phyloP scores from a whole-genome alignment of 1,140 invertebrate species.

The Colletes latitarsis region DNA sequence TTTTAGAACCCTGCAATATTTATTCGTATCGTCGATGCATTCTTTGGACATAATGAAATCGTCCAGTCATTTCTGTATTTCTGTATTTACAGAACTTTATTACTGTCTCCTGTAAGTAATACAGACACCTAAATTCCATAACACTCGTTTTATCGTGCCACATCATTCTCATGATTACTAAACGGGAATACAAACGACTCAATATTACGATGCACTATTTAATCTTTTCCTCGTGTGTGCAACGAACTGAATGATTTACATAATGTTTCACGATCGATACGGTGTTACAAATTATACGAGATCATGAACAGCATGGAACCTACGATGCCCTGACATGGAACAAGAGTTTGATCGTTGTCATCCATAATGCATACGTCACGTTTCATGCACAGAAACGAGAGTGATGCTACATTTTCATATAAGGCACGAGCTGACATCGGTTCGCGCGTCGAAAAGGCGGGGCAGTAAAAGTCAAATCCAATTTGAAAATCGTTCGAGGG shows the following conservation, averaged over 20 bases:
- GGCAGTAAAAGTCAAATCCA: too few species aligned
- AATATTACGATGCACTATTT: not conserved
- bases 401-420: not conserved
- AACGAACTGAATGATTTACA: not conserved
- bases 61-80: too few species aligned
- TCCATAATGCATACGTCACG: slow-evolving; percentile 22
- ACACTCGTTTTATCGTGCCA: too few species aligned
- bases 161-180: too few species aligned
- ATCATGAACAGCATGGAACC: not conserved
- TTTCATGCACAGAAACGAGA: slow-evolving; percentile 13
- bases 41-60: too few species aligned
- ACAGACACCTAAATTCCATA: too few species aligned
- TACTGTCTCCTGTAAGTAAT: too few species aligned
- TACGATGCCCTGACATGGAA: not conserved
- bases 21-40: too few species aligned
- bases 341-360: slow-evolving; percentile 17
- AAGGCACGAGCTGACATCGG: not conserved
- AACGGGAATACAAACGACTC: not conserved
- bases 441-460: too few species aligned
- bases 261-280: slow-evolving; percentile 1
- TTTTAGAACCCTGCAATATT: too few species aligned
- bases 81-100: too few species aligned
- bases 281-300: slow-evolving; percentile 14
- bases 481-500: not conserved
- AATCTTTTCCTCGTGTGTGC: not conserved